Evolutionary conservation across 2,888 invertebrate genomes (phyloP).

Genomic region (Aporophyla lueneburgensis): DNA sequence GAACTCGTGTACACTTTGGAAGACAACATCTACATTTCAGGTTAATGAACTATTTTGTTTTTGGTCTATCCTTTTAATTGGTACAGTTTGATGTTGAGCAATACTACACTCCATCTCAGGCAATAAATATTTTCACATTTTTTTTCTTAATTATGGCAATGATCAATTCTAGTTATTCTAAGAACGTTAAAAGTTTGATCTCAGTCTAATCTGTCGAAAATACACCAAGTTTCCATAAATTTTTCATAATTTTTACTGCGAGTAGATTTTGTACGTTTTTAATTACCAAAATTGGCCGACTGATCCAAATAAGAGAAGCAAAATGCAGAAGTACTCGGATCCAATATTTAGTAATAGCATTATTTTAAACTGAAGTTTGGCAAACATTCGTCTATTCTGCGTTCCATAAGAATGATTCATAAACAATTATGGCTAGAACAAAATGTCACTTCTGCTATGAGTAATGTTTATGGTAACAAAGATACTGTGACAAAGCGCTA

Average conservation of each 20-base stretch:
- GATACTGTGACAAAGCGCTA: slow-evolving; percentile 52
- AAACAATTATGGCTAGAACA: slow-evolving; percentile 39
- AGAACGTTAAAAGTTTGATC: too few species aligned
- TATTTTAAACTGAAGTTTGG: slow-evolving; percentile 13
- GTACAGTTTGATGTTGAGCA: neutral
- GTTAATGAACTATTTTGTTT: slow-evolving; percentile 14
- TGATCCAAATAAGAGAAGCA: neutral
- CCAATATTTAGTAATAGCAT: slow-evolving; percentile 7
- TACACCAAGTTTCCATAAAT: too few species aligned
- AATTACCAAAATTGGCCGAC: too few species aligned
- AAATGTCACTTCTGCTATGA: slow-evolving; percentile 50
- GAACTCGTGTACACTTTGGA: slow-evolving; percentile 25
- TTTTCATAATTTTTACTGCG: too few species aligned
- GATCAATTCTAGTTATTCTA: too few species aligned
- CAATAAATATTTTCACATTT: neutral
- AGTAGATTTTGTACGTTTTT: too few species aligned
- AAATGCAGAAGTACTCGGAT: neutral
- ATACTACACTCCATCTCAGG: neutral
- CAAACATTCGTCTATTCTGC: slow-evolving; percentile 22
- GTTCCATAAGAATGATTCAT: slow-evolving; percentile 28
- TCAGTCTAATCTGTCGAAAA: too few species aligned
- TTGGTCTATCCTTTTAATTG: neutral
- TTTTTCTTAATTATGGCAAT: neutral
- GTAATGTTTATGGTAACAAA: slow-evolving; percentile 59
- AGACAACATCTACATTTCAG: slow-evolving; percentile 17